phyloP scores from a whole-genome alignment of 2,797 vertebrate genomes.

The Hephaestus fuliginosus region DNA sequence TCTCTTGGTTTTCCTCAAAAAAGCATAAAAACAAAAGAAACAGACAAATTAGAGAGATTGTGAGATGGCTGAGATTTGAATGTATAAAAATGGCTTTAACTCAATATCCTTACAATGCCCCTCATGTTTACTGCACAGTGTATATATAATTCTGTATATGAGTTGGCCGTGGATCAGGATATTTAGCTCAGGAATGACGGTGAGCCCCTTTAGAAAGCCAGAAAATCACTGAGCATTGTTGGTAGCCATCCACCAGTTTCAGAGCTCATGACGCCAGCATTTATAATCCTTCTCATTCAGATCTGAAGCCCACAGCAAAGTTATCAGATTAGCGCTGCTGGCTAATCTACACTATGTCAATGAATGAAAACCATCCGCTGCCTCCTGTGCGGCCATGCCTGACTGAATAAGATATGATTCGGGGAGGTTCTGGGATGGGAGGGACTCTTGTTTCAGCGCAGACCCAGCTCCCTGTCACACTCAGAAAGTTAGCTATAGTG shows the following conservation, averaged over 20 bases:
- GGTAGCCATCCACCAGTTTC: slow-evolving; percentile 48
- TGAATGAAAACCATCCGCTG: slow-evolving; percentile 68
- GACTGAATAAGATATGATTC: slow-evolving; percentile 70
- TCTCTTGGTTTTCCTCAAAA: background rate
- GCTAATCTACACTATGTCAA: slow-evolving; percentile 73
- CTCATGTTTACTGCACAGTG: slow-evolving; percentile 11
- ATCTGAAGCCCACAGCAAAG: slow-evolving; percentile 66
- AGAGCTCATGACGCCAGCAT: slow-evolving; percentile 58
- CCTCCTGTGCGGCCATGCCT: slow-evolving; percentile 57
- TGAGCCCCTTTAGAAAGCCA: slow-evolving; percentile 53
- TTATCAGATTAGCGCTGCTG: slow-evolving; percentile 74
- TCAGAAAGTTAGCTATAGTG: slow-evolving; percentile 12
- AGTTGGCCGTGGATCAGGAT: slow-evolving; percentile 34
- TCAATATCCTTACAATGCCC: background rate
- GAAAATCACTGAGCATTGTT: slow-evolving; percentile 43
- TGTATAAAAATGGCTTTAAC: slow-evolving; percentile 36
- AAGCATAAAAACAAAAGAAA: background rate
- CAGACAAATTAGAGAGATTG: slow-evolving; percentile 15
- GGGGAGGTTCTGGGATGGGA: slow-evolving; percentile 15
- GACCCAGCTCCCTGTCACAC: slow-evolving; percentile 22
- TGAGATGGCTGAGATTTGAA: slow-evolving; percentile 15
- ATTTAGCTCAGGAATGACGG: slow-evolving; percentile 35
- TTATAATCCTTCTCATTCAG: slow-evolving; percentile 77
- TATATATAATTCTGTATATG: slow-evolving; percentile 8
- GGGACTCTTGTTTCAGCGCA: slow-evolving; percentile 31